Evolutionary conservation across 2,113 vertebrate species (phyloP), one percentile per base, ranked within the genome.

Genomic region (Aythya baeri): DNA sequence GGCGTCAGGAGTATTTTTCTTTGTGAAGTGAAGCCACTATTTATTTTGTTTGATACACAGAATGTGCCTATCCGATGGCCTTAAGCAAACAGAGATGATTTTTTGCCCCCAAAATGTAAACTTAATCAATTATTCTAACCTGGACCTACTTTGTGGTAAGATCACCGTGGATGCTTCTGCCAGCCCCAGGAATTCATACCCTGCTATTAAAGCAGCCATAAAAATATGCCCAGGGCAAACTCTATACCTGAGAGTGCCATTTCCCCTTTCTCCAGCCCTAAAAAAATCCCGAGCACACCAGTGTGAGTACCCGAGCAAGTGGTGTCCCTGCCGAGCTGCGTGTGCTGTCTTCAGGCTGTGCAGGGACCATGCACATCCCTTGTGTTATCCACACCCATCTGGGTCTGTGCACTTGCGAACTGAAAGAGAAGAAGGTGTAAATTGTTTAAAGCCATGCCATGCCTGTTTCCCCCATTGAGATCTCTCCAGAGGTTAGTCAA

Each of bases 331-430:
- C 34, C 75, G 3, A 83, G 32, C 31, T 32, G 16, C 32, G 26
- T 18, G 8, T 2, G 6, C 1, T 2, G 2, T 31, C 32, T 52
- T 38, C 8, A 34, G 11, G 71, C 82, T 27, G 34, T 17, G 11
- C 32, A 57, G 36, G 25, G 62, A 34, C 43, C 20, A 3, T 5
- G 1, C 0, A 3, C 31, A 3, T 7, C 34, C 27, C 52, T 50
- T 1, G 1, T 21, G 11, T 16, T 21, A 27, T 8, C 18, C 50
- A 57, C 18, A 6, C 2, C 13, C 62, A 11, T n/a, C 29, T 17
- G 6, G 22, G 27, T 31, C 61, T 1, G 2, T 9, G 36, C 50
- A 2, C 58, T 41, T 34, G 15, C 17, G 61, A 6, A 32, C 1
- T 38, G 38, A 25, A 58, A 17, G 32, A 62, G 50, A 62, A 73